These are phyloP conservation scores for Tribolium madens DNA, from an alignment of 1,140 invertebrate species.

Conservation along the genomic window DNA sequence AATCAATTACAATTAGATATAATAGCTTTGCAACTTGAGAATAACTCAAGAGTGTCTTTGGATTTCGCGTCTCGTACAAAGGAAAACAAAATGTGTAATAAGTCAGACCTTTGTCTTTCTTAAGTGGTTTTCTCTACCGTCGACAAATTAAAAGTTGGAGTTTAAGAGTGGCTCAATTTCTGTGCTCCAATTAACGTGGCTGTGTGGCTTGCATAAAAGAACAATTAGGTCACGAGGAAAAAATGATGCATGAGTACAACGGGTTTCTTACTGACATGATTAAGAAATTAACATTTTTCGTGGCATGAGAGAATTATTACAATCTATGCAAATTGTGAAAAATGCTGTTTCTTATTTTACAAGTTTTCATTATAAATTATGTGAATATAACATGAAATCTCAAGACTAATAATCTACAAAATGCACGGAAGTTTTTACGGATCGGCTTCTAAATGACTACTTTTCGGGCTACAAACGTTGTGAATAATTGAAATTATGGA, in stretches of 20 bases:
- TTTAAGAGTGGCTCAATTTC: constrained; percentile 21
- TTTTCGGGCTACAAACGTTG: not conserved
- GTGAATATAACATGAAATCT: constrained; percentile 18
- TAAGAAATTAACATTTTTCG: constrained; percentile 35
- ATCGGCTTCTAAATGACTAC: not conserved
- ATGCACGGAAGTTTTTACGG: constrained; percentile 1
- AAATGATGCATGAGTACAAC: not conserved
- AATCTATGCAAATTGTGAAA: constrained; percentile 29
- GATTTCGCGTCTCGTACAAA: constrained; percentile 20
- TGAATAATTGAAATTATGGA: not conserved
- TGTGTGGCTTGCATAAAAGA: constrained; percentile 4
- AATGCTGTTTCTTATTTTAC: constrained; percentile 17
- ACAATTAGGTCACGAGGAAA: not conserved
- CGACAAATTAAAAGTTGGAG: constrained; percentile 31
- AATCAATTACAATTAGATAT: constrained; percentile 45
- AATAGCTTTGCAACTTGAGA: constrained; percentile 29
- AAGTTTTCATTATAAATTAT: constrained; percentile 28
- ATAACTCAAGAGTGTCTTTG: constrained; percentile 10
- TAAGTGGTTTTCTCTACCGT: constrained; percentile 32
- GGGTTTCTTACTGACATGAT: not conserved
- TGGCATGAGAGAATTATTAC: constrained; percentile 13
- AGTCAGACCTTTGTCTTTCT: constrained; percentile 30
- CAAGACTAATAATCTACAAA: not conserved
- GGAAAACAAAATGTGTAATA: constrained; percentile 36
- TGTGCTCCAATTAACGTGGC: constrained; percentile 20